Conservation (phyloP, 2,888 invertebrate genomes). For the Stenodema calcarata region DNA sequence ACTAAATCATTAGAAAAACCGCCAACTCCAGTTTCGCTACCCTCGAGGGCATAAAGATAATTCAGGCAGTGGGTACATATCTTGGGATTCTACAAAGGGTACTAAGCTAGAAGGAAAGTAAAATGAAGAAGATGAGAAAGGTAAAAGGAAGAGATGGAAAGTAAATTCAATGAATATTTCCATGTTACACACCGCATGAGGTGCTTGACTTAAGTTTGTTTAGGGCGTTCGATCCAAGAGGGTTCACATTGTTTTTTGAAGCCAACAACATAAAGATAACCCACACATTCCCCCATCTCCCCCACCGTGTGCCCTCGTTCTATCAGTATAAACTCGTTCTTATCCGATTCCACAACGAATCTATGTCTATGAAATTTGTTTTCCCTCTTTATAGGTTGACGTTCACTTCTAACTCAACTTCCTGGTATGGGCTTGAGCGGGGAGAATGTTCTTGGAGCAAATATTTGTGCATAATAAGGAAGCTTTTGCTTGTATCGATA, state of each 20-base stretch:
- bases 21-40: not conserved
- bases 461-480: not conserved
- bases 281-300: not conserved
- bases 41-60: constrained; percentile 14
- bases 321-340: constrained; percentile 30
- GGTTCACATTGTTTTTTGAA: constrained; percentile 33
- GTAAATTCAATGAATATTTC: constrained; percentile 19
- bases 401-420: not conserved
- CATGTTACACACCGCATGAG: constrained; percentile 8
- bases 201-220: constrained; percentile 17
- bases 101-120: not conserved
- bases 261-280: constrained; percentile 40
- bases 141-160: not conserved
- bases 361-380: not conserved
- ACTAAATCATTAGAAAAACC: constrained; percentile 10
- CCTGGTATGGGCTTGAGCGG: not conserved
- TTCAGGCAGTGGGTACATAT: not conserved
- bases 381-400: not conserved
- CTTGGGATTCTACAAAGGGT: not conserved
- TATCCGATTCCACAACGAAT: constrained; percentile 23
- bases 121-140: not conserved
- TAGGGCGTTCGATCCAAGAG: constrained; percentile 32
- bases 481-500: not conserved
- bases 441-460: not conserved
- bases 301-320: constrained; percentile 20